Conservation (phyloP, 92 coral and sea anemone species). For the Porites evermanni region DNA sequence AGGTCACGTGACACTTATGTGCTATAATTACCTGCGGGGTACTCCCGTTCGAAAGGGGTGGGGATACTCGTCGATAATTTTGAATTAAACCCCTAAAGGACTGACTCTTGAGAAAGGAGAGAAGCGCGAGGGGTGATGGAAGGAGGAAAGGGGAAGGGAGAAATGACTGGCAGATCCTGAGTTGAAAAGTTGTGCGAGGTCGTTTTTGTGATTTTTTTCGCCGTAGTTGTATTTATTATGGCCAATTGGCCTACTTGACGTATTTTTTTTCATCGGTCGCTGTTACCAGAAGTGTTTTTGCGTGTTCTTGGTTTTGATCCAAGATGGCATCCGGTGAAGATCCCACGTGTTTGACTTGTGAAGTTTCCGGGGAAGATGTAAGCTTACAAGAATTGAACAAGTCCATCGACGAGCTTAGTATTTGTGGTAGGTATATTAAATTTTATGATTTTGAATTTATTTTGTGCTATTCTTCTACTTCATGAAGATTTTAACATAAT, state of each 20-base stretch:
- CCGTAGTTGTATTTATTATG: not conserved
- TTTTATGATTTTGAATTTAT: not conserved
- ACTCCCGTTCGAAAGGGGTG: too few species aligned
- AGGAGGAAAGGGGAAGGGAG: not conserved
- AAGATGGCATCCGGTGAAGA: conserved; percentile 14
- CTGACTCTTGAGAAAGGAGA: too few species aligned
- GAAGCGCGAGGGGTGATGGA: too few species aligned
- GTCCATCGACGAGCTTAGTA: conserved; percentile 32
- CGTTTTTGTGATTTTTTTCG: not conserved
- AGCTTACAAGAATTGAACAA: conserved; percentile 37
- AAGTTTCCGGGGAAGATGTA: not conserved
- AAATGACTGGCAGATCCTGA: not conserved
- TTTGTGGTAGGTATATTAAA: conserved; percentile 31
- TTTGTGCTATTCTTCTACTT: not conserved
- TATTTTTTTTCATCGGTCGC: too few species aligned
- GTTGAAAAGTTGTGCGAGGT: not conserved
- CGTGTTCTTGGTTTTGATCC: not conserved
- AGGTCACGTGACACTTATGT: too few species aligned
- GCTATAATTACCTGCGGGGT: too few species aligned
- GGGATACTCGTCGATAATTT: too few species aligned
- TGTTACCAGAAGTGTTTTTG: not conserved
- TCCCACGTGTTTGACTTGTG: not conserved
- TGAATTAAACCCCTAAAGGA: too few species aligned
- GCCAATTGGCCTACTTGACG: not conserved
- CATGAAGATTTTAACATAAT: not conserved